phyloP scores from a whole-genome alignment of 1,140 invertebrate species.

The Dendrolimus kikuchii region DNA sequence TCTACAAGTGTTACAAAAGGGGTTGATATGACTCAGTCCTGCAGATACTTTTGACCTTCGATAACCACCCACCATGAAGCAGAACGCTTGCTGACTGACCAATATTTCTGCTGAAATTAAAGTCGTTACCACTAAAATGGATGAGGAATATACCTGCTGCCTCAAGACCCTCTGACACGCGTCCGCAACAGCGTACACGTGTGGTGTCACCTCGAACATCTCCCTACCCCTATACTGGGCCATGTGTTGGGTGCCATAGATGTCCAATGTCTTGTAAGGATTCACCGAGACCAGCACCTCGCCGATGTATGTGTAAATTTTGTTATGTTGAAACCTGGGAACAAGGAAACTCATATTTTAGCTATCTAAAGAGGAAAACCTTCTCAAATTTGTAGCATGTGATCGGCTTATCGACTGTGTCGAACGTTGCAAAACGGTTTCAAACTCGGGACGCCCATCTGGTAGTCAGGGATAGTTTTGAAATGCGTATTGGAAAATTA shows the following conservation, averaged over 20 bases:
- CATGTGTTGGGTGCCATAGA: conserved; percentile 86
- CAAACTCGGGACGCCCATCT: too few species aligned
- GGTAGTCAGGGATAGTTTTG: too few species aligned
- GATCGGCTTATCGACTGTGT: conserved; percentile 14
- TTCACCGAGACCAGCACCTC: conserved; percentile 95
- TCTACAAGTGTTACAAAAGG: too few species aligned
- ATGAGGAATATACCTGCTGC: conserved; percentile 72
- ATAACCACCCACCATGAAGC: too few species aligned
- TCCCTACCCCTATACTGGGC: conserved; percentile 90
- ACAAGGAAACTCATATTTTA: conserved; percentile 19
- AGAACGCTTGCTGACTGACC: too few species aligned
- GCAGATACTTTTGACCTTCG: too few species aligned
- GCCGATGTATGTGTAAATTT: conserved; percentile 95
- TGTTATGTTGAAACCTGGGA: conserved; percentile 88
- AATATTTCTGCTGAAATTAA: neutral
- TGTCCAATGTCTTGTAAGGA: conserved; percentile 89
- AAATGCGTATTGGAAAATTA: too few species aligned
- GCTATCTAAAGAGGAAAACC: conserved; percentile 13
- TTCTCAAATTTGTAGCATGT: conserved; percentile 36
- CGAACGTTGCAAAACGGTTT: too few species aligned
- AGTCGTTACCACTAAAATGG: neutral
- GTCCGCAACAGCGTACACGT: conserved; percentile 96
- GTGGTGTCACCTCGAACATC: conserved; percentile 94
- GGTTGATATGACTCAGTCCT: too few species aligned
- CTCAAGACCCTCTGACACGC: conserved; percentile 94